Percentiles rank a stretch among this genome's conserved stretches.
Conservation (phyloP, 2,113 vertebrate species). For the Chaetops frenatus region DNA sequence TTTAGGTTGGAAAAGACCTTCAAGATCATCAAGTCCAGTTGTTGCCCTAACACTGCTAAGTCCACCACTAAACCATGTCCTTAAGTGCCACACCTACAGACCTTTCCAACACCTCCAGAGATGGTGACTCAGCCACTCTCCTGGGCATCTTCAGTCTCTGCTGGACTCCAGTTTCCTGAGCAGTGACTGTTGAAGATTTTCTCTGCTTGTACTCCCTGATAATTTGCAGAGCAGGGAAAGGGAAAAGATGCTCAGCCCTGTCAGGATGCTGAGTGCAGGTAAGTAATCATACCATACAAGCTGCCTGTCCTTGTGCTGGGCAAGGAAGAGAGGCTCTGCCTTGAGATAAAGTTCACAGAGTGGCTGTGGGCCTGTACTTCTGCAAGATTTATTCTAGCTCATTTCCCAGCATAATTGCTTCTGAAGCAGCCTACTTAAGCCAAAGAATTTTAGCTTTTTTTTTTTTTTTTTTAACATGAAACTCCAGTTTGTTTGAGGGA, state of each 20-base stretch:
- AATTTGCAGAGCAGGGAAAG: not conserved
- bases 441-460: not conserved
- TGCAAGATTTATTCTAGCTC: not conserved
- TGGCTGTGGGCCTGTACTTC: not conserved
- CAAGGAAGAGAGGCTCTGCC: not conserved
- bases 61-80: not conserved
- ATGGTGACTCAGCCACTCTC: no score
- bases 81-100: not conserved
- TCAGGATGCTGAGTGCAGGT: not conserved
- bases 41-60: not conserved
- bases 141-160: not conserved
- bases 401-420: not conserved
- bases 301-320: not conserved
- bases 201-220: not conserved
- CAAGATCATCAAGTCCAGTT: not conserved
- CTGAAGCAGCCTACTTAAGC: not conserved
- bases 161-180: not conserved
- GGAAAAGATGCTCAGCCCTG: not conserved
- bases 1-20: not conserved
- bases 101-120: not conserved
- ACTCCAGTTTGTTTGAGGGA: not conserved
- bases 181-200: not conserved
- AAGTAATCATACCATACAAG: not conserved
- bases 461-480: not conserved
- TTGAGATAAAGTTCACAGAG: not conserved